Base-by-base conservation (phyloP, 2,888 invertebrate species). In the Cataglyphis altisquamis region DNA sequence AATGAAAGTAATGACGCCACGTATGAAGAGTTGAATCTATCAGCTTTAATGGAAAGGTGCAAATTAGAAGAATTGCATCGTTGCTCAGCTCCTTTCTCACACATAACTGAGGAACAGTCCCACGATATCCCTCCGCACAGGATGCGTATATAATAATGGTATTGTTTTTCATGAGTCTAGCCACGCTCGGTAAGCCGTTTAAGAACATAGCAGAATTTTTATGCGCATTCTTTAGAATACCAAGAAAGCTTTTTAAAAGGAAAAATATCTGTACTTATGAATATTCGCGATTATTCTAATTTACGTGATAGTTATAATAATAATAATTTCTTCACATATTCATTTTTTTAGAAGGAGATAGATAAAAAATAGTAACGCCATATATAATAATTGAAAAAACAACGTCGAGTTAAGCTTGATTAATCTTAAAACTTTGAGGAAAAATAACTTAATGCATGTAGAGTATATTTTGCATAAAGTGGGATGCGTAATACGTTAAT, bases 61-160 rank as follows among this genome's bases (percentile, higher is more conserved):
- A 83, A 81, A 82, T 68, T 68, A 77, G 66, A 66, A 15, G 78
- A 82, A 82, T 80, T 77, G 80, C 82, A 77, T 77, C 80, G 57
- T 32, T 41, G 64, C 66, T 57, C 78, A n/a, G 32, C 55, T 82
- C 63, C 66, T 78, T 78, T 82, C 82, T 78, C 82, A 82, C 82
- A 67, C 60, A 64, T 78, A 78, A 60, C 66, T 36, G 52, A 78
- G 78, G 18, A 67, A 80, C 78, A 81, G 62, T 83, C 83, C 70
- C 83, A 81, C 80, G 83, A 81, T 83, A 80, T 83, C 64, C 83
- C 68, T 48, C 78, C 78, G 52, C 83, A 68, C 77, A 78, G 83
- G 83, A 83, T 83, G 78, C 78, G 81, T 70, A 68, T 68, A 81
- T 83, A 83, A 83, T 83, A 83, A 83, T 70, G 78, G 78, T 80